Percentiles rank a stretch among this genome's conserved stretches.
Evolutionary conservation across 2,113 vertebrate genomes (phyloP).

Genomic region (Paralichthys olivaceus): DNA sequence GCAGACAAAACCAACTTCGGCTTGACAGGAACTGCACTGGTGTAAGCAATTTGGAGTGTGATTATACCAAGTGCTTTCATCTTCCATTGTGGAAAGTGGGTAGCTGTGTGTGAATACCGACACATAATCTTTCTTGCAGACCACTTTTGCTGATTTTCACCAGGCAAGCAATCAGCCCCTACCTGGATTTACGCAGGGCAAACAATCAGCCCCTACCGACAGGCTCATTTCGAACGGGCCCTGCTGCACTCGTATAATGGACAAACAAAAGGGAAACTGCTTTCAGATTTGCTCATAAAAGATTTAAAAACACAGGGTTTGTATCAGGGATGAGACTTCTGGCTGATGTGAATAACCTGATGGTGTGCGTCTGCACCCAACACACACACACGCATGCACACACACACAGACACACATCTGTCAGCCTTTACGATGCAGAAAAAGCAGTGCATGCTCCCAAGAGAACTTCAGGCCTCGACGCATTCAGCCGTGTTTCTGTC

Average conservation of each 20-base stretch:
- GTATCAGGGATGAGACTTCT: slow-evolving; percentile 17
- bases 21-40: neutral
- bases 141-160: neutral
- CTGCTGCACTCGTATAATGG: slow-evolving; percentile 2
- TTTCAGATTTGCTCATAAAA: slow-evolving; percentile 38
- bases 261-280: slow-evolving; percentile 3
- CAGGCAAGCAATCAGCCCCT: neutral
- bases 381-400: neutral
- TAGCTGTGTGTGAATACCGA: neutral
- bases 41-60: neutral
- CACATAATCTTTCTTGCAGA: neutral
- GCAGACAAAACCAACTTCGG: neutral
- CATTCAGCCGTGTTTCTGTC: slow-evolving; percentile 12
- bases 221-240: neutral
- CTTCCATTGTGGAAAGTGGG: neutral
- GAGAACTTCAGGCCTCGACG: slow-evolving; percentile 23
- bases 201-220: neutral
- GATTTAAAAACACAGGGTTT: slow-evolving; percentile 27
- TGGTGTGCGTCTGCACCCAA: neutral
- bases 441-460: slow-evolving; percentile 14
- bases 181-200: neutral
- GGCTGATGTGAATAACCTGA: slow-evolving; percentile 19
- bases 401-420: neutral
- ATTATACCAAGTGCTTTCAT: neutral
- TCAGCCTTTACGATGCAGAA: neutral